Evolutionary conservation across 2,888 invertebrate species (phyloP).

Genomic region (Limenitis camilla): DNA sequence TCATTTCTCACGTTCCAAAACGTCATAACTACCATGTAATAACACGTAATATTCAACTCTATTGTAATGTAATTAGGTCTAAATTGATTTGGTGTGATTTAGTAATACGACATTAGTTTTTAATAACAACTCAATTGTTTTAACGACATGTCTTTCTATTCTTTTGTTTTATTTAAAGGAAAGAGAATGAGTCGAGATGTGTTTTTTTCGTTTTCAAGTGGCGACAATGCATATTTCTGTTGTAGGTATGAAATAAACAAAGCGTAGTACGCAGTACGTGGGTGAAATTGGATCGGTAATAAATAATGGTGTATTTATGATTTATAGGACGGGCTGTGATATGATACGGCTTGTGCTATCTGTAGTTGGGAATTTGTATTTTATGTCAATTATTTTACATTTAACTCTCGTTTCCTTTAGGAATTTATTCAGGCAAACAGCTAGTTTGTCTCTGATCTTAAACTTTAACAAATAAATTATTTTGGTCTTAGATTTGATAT

Average conservation of each 20-base stretch:
- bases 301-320: slow-evolving; percentile 69
- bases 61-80: slow-evolving; percentile 9
- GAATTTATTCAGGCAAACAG: too few relatives aligned
- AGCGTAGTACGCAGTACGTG: slow-evolving; percentile 42
- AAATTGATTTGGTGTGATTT: slow-evolving; percentile 29
- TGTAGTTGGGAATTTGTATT: slow-evolving; percentile 22
- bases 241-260: slow-evolving; percentile 54
- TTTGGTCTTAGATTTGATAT: too few relatives aligned
- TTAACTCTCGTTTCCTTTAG: not conserved
- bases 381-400: slow-evolving; percentile 16
- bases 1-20: slow-evolving; percentile 38
- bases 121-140: slow-evolving; percentile 62
- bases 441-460: too few relatives aligned
- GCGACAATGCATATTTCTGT: slow-evolving; percentile 41
- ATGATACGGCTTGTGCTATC: slow-evolving; percentile 22
- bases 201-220: slow-evolving; percentile 40
- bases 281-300: slow-evolving; percentile 68
- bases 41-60: slow-evolving; percentile 26
- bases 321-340: slow-evolving; percentile 38
- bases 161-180: slow-evolving; percentile 71
- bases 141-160: slow-evolving; percentile 69
- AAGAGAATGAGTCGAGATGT: slow-evolving; percentile 56
- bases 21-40: slow-evolving; percentile 25
- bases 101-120: slow-evolving; percentile 41
- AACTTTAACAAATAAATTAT: too few relatives aligned